Percentiles rank a stretch among this genome's conserved stretches.
These are phyloP conservation scores for Lepidurus couesii DNA, from an alignment of 1,140 invertebrate species.

Conservation along the genomic window DNA sequence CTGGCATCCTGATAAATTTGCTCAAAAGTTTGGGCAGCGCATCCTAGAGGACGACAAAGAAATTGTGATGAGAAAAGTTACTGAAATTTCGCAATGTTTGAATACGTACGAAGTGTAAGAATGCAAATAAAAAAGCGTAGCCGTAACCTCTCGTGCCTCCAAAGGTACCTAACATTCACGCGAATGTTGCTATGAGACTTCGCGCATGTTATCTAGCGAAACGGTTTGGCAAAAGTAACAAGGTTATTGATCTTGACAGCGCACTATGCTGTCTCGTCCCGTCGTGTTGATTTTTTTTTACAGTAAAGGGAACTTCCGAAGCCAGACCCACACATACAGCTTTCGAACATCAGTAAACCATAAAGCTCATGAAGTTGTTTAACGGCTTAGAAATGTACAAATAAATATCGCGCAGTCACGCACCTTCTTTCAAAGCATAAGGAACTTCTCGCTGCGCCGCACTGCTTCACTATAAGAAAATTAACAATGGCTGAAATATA, in stretches of 20 bases:
- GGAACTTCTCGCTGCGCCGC: too few species aligned
- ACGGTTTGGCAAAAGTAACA: neutral
- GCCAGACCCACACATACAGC: too few species aligned
- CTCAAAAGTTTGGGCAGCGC: conserved; percentile 30
- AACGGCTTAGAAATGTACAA: too few species aligned
- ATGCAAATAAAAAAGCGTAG: neutral
- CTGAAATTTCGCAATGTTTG: conserved; percentile 32
- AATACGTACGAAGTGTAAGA: conserved; percentile 23
- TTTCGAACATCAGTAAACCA: too few species aligned
- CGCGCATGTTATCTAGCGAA: neutral
- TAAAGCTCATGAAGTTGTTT: too few species aligned
- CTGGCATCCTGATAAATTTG: conserved; percentile 33
- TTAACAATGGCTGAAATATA: too few species aligned
- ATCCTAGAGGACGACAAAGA: conserved; percentile 27
- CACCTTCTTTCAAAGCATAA: too few species aligned
- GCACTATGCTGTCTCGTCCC: too few species aligned
- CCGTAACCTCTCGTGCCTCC: too few species aligned
- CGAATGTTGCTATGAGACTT: neutral
- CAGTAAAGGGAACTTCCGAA: neutral
- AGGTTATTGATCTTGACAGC: neutral
- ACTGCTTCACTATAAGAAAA: too few species aligned
- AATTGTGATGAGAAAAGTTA: conserved; percentile 25
- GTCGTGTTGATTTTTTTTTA: neutral
- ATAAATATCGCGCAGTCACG: too few species aligned
- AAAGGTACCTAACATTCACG: too few species aligned